Conservation (phyloP, 92 coral and sea anemone species). For the Metridium senile region DNA sequence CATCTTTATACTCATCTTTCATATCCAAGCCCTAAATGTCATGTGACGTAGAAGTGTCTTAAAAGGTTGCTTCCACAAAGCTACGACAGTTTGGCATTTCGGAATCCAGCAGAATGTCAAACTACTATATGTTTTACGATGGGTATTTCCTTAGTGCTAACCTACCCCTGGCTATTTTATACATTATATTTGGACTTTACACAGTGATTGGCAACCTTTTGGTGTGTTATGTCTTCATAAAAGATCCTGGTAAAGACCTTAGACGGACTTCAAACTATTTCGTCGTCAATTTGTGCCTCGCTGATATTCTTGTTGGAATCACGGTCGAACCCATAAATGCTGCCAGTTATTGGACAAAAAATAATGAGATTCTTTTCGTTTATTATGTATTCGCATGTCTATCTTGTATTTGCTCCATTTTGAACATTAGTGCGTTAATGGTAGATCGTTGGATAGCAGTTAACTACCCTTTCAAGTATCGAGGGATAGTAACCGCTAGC, state of each 20-base stretch:
- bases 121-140: slow-evolving; percentile 62
- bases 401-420: slow-evolving; percentile 72
- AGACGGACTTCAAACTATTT: slow-evolving; percentile 62
- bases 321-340: slow-evolving; percentile 74
- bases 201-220: slow-evolving; percentile 70
- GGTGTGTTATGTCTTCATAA: slow-evolving; percentile 63
- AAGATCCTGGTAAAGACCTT: slow-evolving; percentile 70
- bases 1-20: background rate
- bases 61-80: background rate
- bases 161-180: slow-evolving; percentile 56
- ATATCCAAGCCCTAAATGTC: background rate
- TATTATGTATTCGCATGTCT: slow-evolving; percentile 67
- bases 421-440: slow-evolving; percentile 75
- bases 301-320: slow-evolving; percentile 75
- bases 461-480: slow-evolving; percentile 56
- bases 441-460: slow-evolving; percentile 73
- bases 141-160: slow-evolving; percentile 70
- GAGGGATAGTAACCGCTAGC: slow-evolving; percentile 51
- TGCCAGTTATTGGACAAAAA: slow-evolving; percentile 68
- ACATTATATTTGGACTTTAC: slow-evolving; percentile 60
- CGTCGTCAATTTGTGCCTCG: slow-evolving; percentile 64
- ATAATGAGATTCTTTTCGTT: slow-evolving; percentile 53
- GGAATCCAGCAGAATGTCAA: background rate
- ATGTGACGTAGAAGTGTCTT: background rate
- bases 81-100: background rate